Evolutionary conservation across 2,113 vertebrate genomes (phyloP).

Genomic region (Heterochromis multidens): DNA sequence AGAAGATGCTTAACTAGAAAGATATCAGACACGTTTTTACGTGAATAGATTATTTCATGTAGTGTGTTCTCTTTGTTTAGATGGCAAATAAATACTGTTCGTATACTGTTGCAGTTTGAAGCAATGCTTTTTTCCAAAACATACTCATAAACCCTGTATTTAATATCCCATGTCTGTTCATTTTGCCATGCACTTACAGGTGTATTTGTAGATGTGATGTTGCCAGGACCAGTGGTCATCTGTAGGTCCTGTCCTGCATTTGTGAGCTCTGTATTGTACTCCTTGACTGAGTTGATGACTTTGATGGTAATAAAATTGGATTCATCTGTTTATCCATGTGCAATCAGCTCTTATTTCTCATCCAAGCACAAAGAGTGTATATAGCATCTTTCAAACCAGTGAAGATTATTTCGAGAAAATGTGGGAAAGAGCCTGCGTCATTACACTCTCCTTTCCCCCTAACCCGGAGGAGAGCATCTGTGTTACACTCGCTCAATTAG

Average conservation of each 20-base stretch:
- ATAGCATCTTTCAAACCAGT: background rate
- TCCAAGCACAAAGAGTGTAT: background rate
- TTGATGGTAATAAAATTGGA: constrained; percentile 76
- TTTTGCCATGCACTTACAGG: constrained; percentile 50
- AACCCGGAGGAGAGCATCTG: constrained; percentile 54
- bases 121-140: constrained; percentile 58
- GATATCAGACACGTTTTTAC: constrained; percentile 4
- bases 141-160: constrained; percentile 46
- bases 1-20: constrained; percentile 19
- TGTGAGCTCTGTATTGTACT: constrained; percentile 70
- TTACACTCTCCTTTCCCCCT: background rate
- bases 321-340: constrained; percentile 26
- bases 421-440: constrained; percentile 27
- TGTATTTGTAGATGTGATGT: constrained; percentile 66
- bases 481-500: constrained; percentile 47
- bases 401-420: constrained; percentile 17
- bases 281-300: constrained; percentile 68
- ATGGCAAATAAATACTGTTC: constrained; percentile 63
- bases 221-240: constrained; percentile 51
- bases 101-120: constrained; percentile 54
- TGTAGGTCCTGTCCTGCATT: constrained; percentile 62
- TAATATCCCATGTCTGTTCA: constrained; percentile 50
- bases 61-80: constrained; percentile 48
- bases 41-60: constrained; percentile 47
- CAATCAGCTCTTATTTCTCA: background rate